Base-by-base conservation (phyloP, 2,888 invertebrate genomes). In the Cerastis rubricosa region DNA sequence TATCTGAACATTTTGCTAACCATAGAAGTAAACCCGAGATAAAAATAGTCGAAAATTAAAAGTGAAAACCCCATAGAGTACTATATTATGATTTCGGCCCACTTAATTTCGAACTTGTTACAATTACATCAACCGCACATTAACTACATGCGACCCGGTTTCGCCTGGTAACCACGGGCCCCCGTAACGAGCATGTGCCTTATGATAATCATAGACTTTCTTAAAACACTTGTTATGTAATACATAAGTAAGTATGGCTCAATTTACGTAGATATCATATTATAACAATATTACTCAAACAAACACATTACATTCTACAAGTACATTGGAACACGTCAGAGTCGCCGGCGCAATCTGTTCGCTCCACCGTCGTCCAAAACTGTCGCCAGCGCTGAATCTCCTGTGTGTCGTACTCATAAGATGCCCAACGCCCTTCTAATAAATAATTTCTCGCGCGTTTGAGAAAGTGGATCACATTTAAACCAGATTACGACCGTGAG, bases 381-480 rank as follows among this genome's bases (percentile, higher is more conserved):
- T n/a, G n/a, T n/a, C n/a, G n/a, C n/a, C n/a, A n/a, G n/a, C n/a
- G n/a, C 35, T 35, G 35, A 35, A 35, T 35, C 35, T 35, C 35
- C 3, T 35, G 35, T 35, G 35, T 35, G 35, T 35, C 35, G 35
- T 35, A 35, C 35, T 35, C 35, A 2, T 35, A 2, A 2, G 35
- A 35, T 3, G 35, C 35, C 3, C 35, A 35, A 35, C 35, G 35
- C 35, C 35, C 35, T 35, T 35, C 35, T 35, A 35, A 35, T 35
- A 35, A 35, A 35, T 35, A 35, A 40, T 14, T 25, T 14, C 49
- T 29, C 49, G 17, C 29, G 45, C 49, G 19, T 14, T 59, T 25
- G 65, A 45, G 81, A 61, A 78, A 65, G 47, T 78, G 80, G 25
- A 57, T 72, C 51, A 73, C 80, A 45, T 75, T 65, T 43, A 22